phyloP scores from a whole-genome alignment of 2,888 invertebrate species.

The Ditylenchus weischeri region DNA sequence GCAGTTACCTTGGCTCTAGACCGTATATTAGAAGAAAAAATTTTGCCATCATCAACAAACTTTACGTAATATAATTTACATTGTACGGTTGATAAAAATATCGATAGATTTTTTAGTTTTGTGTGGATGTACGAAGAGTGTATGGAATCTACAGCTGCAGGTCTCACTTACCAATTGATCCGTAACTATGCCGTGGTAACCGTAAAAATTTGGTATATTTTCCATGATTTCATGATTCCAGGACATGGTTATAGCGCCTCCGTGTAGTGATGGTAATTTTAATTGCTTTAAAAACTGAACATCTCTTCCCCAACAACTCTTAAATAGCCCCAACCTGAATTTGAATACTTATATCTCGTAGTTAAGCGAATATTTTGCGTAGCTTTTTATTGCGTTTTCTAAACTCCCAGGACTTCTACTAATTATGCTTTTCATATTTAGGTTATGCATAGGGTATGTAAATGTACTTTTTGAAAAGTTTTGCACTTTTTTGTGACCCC shows the following conservation, averaged over 20 bases:
- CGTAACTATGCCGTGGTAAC: conserved; percentile 27
- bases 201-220: too few relatives aligned
- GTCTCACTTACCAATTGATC: conserved; percentile 39
- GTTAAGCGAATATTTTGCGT: too few relatives aligned
- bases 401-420: too few relatives aligned
- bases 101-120: conserved; percentile 19
- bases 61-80: conserved; percentile 31
- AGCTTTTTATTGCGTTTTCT: too few relatives aligned
- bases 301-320: too few relatives aligned
- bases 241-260: conserved; percentile 44
- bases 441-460: too few relatives aligned
- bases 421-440: too few relatives aligned
- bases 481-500: too few relatives aligned
- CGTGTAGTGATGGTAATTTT: conserved; percentile 40
- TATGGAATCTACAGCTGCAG: conserved; percentile 27
- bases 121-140: conserved; percentile 36
- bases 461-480: too few relatives aligned
- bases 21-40: conserved; percentile 34
- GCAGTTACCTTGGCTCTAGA: conserved; percentile 43
- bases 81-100: conserved; percentile 1
- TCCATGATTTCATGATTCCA: too few relatives aligned
- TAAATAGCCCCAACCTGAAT: too few relatives aligned
- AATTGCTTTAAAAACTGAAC: conserved; percentile 14
- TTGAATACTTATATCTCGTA: too few relatives aligned
- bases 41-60: conserved; percentile 31